A percentile compares a stretch with the other conserved stretches of the same genome.
phyloP scores from a whole-genome alignment of 2,113 vertebrate genomes.

The Struthidea cinerea region DNA sequence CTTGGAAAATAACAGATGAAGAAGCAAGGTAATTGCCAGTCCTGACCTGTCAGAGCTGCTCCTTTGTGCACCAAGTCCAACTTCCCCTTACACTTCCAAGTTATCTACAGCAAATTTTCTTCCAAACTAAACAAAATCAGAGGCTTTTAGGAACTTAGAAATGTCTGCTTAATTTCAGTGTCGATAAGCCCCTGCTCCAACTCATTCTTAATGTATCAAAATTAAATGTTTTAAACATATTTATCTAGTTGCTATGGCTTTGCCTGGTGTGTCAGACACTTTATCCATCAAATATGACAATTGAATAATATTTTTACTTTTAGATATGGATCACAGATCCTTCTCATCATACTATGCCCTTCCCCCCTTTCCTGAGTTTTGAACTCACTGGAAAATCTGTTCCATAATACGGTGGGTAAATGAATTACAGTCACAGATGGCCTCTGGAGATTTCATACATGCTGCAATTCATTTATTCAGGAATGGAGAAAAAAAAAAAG shows the following conservation, averaged over 20 bases:
- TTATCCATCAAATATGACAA: constrained; percentile 64
- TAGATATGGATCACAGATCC: constrained; percentile 57
- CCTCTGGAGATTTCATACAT: constrained; percentile 54
- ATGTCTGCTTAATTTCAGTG: constrained; percentile 25
- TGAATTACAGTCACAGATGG: constrained; percentile 53
- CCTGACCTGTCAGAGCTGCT: background rate
- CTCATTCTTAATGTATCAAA: constrained; percentile 41
- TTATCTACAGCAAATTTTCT: constrained; percentile 13
- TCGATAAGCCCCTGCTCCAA: background rate
- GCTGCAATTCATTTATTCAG: constrained; percentile 32
- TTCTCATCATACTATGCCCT: constrained; percentile 29
- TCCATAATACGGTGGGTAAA: constrained; percentile 35
- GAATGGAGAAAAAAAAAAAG: background rate
- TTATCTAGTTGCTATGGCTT: constrained; percentile 64
- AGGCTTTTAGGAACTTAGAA: constrained; percentile 51
- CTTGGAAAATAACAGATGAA: constrained; percentile 13
- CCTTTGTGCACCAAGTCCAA: background rate
- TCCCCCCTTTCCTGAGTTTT: background rate
- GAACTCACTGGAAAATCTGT: constrained; percentile 39
- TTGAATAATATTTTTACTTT: constrained; percentile 69
- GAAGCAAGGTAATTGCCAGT: constrained; percentile 21
- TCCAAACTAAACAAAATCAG: constrained; percentile 62
- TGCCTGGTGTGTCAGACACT: constrained; percentile 19
- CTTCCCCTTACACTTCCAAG: constrained; percentile 35
- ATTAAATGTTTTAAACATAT: constrained; percentile 49